A percentile compares a stretch with the other conserved stretches of the same genome.
phyloP scores from a whole-genome alignment of 2,797 vertebrate genomes.

The Galagoides demidoff region DNA sequence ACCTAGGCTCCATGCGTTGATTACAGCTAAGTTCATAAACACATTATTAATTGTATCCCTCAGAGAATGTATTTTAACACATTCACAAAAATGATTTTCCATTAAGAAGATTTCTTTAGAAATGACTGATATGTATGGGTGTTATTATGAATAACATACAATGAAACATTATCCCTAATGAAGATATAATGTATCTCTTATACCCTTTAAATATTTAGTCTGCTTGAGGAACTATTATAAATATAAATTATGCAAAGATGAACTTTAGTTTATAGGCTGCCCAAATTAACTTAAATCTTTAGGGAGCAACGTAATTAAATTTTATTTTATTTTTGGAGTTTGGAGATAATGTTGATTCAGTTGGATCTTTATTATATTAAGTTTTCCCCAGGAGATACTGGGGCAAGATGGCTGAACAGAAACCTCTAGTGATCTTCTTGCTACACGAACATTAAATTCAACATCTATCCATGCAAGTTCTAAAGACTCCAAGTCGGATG shows the following conservation, averaged over 20 bases:
- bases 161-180: not conserved
- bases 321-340: not conserved
- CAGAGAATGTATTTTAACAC: not conserved
- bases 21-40: not conserved
- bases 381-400: not conserved
- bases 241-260: not conserved
- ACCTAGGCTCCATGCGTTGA: not conserved
- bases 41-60: too few species aligned
- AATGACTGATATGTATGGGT: not conserved
- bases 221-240: not conserved
- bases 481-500: not conserved
- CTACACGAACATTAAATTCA: not conserved
- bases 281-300: not conserved
- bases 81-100: not conserved
- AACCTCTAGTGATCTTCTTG: not conserved
- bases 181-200: not conserved
- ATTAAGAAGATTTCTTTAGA: not conserved
- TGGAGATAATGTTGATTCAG: not conserved
- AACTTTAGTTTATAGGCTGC: not conserved
- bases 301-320: not conserved
- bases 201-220: not conserved
- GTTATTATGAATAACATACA: not conserved
- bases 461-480: not conserved
- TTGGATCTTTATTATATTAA: not conserved
- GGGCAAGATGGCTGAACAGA: not conserved